These are phyloP conservation scores for Noctua fimbriata DNA, from an alignment of 2,888 invertebrate species.

Conservation along the genomic window DNA sequence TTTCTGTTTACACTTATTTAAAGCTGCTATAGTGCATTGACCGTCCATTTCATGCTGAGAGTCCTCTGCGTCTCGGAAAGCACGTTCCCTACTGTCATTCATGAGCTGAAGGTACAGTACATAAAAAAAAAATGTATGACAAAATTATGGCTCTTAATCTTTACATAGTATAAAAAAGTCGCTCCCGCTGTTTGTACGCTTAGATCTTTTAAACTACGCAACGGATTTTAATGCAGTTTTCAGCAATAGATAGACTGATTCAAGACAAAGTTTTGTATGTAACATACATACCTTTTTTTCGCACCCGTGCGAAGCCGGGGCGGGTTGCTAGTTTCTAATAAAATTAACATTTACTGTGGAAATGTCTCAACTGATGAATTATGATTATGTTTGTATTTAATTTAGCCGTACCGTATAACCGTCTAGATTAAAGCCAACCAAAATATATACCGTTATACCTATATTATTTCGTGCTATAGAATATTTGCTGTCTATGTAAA, in stretches of 20 bases:
- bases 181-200: no score
- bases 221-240: no score
- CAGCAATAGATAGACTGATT: no score
- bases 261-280: no score
- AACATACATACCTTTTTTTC: no score
- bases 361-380: background rate
- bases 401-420: no score
- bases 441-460: background rate
- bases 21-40: background rate
- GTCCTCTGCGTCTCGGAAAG: background rate
- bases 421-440: conserved; percentile 11
- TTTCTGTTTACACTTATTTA: background rate
- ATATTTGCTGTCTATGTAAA: conserved; percentile 26
- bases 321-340: background rate
- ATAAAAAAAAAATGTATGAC: background rate
- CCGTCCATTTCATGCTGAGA: background rate
- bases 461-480: conserved; percentile 13
- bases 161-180: no score
- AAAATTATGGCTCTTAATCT: background rate
- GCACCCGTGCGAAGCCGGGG: no score
- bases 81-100: background rate
- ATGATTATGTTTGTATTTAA: conserved; percentile 10
- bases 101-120: background rate
- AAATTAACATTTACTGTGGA: background rate
- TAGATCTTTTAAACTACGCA: no score